Conservation (phyloP, 2,888 invertebrate genomes). For the Drosophila acutilabella region DNA sequence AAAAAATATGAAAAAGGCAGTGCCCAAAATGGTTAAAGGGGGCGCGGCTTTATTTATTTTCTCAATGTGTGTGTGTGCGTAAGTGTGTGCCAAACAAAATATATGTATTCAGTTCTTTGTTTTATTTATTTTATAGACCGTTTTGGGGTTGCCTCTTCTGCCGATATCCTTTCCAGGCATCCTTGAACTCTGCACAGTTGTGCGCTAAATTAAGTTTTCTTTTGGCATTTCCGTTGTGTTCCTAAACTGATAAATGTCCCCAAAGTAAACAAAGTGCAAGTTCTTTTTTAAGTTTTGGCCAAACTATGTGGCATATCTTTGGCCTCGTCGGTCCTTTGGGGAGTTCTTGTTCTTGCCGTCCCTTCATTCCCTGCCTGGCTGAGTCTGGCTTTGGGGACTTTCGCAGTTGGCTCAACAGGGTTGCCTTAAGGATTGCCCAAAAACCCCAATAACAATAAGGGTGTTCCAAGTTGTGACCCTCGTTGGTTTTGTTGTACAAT, state of each 20-base stretch:
- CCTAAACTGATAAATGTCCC: conserved; percentile 76
- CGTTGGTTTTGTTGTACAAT: not conserved
- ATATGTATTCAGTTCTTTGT: conserved; percentile 22
- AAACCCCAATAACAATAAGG: conserved; percentile 25
- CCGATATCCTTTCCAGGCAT: conserved; percentile 67
- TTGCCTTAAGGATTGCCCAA: conserved; percentile 27
- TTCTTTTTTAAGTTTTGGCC: conserved; percentile 75
- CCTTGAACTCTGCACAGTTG: conserved; percentile 74
- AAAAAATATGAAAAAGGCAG: conserved; percentile 65
- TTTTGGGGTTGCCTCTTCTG: conserved; percentile 57
- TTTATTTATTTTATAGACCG: conserved; percentile 78
- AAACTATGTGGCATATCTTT: conserved; percentile 75
- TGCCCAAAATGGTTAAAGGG: conserved; percentile 32
- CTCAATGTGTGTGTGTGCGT: conserved; percentile 6
- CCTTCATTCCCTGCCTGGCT: not conserved
- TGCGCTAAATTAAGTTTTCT: conserved; percentile 78
- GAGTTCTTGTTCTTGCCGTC: conserved; percentile 1
- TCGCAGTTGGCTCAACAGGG: conserved; percentile 52
- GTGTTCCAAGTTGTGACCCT: not conserved
- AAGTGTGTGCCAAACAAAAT: conserved; percentile 4
- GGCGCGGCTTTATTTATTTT: conserved; percentile 42
- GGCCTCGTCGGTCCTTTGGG: conserved; percentile 49
- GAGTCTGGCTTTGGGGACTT: conserved; percentile 64
- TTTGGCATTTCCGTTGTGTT: conserved; percentile 41
- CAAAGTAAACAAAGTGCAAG: conserved; percentile 79